A percentile compares a stretch with the other conserved stretches of the same genome.
Conservation (phyloP, 2,888 invertebrate species). For the Anarsia innoxiella region DNA sequence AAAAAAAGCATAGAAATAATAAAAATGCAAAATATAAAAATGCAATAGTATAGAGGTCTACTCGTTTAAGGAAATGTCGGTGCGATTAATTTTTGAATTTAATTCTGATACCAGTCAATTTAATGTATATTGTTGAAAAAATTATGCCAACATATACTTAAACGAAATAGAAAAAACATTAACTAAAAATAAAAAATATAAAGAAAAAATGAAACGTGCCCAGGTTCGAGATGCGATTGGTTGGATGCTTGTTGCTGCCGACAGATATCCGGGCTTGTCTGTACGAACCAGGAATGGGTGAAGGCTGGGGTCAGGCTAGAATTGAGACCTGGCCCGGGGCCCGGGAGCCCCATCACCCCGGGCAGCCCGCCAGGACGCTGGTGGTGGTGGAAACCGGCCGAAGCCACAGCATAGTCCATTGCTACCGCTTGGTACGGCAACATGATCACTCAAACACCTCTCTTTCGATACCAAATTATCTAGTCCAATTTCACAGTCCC, state of each 20-base stretch:
- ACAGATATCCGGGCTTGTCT: constrained; percentile 92
- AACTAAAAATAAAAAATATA: constrained; percentile 63
- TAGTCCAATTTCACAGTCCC: constrained; percentile 33
- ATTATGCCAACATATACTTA: no score
- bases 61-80: no score
- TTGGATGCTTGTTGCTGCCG: constrained; percentile 85
- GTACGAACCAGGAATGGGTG: constrained; percentile 96
- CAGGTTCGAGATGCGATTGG: constrained; percentile 91
- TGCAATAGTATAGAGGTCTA: constrained; percentile 24
- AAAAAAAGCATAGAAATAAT: constrained; percentile 37
- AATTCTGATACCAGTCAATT: no score
- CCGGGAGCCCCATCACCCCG: constrained; percentile 75
- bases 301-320: constrained; percentile 80
- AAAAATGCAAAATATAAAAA: constrained; percentile 30
- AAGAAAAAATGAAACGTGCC: constrained; percentile 85
- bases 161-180: no score
- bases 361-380: constrained; percentile 70
- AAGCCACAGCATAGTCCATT: constrained; percentile 86
- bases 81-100: no score
- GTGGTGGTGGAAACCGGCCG: constrained; percentile 69
- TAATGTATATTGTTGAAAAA: no score
- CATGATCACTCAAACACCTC: constrained; percentile 70
- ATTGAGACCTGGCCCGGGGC: constrained; percentile 65
- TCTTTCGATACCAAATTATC: constrained; percentile 11
- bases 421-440: constrained; percentile 92